A percentile compares a stretch with the other conserved stretches of the same genome.
These are phyloP conservation scores for Sus cebifrons DNA, from an alignment of 2,797 vertebrate species.

Conservation along the genomic window DNA sequence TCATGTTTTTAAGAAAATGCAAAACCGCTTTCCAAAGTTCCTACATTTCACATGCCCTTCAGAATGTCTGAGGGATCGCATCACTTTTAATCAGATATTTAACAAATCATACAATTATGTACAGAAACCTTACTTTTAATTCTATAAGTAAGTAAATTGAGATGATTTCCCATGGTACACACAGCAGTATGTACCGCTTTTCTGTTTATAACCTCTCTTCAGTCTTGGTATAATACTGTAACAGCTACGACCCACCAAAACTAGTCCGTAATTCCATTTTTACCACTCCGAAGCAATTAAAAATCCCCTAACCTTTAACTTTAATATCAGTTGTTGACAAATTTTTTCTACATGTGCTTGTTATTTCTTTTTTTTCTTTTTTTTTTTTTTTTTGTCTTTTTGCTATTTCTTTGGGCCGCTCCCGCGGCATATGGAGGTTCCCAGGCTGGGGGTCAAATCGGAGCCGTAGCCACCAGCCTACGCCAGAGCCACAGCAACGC, in stretches of 20 bases:
- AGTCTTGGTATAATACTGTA: neutral
- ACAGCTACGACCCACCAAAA: neutral
- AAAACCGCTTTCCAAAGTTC: constrained; percentile 28
- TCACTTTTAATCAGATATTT: constrained; percentile 26
- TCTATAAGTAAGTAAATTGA: neutral
- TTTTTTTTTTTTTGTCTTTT: no score
- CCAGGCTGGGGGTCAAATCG: no score
- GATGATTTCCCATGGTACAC: neutral
- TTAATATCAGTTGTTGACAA: neutral
- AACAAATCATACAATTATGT: neutral
- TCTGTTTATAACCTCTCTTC: neutral
- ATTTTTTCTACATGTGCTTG: neutral
- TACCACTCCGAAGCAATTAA: neutral
- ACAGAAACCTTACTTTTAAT: constrained; percentile 41
- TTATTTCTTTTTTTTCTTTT: neutral
- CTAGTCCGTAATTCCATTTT: neutral
- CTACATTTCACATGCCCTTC: constrained; percentile 7
- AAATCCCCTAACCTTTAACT: constrained; percentile 5
- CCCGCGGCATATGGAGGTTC: no score
- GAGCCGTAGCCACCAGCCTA: no score
- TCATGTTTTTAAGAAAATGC: constrained; percentile 58
- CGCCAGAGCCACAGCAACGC: no score
- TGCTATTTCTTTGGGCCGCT: no score
- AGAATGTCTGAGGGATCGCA: neutral
- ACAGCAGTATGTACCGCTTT: neutral